Base-by-base conservation (phyloP, 2,888 invertebrate species). In the Idaea dimidiata region DNA sequence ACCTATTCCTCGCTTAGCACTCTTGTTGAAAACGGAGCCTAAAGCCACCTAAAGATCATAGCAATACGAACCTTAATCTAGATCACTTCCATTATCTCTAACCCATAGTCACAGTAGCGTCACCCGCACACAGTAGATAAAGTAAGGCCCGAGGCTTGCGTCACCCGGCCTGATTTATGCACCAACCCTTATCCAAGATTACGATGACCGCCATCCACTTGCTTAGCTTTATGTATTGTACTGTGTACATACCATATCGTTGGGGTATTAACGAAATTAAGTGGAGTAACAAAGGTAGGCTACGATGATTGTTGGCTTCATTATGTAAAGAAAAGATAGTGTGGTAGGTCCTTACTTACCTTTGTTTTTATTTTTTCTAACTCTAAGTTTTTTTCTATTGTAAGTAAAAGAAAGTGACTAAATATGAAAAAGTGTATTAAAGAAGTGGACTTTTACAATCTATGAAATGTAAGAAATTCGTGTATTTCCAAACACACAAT, bases 141-240 rank as follows among this genome's bases (percentile, higher is more conserved):
- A 90, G 89, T 89, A 87, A 88, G 89, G 89, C 90, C 86, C 82
- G 82, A 83, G 85, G 89, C 80, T 78, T 43, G 72, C 81, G 88
- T 89, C 89, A 86, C 88, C 89, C 86, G 72, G 73, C 83, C 82
- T 90, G 91, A 92, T 92, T 91, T 91, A 92, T 90, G 83, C 78
- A 79, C 81, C 85, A 86, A 87, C 91, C 91, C 91, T 90, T 91
- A 91, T 90, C 91, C 91, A 90, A 91, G 91, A 92, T 92, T 91
- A 91, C 89, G 91, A 91, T 91, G 91, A 91, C 91, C 90, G 86
- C 88, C 87, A 88, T 85, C 88, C 87, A 89, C 86, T 90, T 89
- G 88, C 89, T 89, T 89, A 88, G 88, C 85, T 88, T 87, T 88
- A 88, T 87, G 64, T 69, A 66, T 69, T 57, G 43, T 43, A 33